phyloP scores from a whole-genome alignment of 2,113 vertebrate genomes.

The Tricholaema leucomelas region DNA sequence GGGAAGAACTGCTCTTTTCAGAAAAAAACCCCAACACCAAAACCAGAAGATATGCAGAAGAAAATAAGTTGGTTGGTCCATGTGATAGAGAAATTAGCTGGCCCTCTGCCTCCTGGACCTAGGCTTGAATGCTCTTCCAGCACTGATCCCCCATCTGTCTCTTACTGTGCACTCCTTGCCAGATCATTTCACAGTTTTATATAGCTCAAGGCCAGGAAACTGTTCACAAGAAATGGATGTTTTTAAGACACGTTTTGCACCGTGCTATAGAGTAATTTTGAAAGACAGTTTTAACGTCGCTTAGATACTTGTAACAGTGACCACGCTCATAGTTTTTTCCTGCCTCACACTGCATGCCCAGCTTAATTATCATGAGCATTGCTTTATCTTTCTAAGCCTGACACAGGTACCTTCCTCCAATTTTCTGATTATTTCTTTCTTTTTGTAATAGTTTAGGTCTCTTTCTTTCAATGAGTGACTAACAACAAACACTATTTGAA shows the following conservation, averaged over 20 bases:
- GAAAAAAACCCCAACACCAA: not conserved
- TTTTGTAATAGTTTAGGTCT: not conserved
- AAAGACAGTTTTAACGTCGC: not conserved
- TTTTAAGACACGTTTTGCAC: not conserved
- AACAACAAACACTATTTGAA: not conserved
- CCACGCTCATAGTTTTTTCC: not conserved
- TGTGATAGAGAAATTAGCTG: not conserved
- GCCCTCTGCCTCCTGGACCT: not conserved
- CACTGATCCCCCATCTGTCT: constrained; percentile 39
- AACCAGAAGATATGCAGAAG: not conserved
- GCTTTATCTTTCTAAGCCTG: not conserved
- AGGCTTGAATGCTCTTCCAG: constrained; percentile 27
- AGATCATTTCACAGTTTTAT: constrained; percentile 41
- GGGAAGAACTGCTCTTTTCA: not conserved
- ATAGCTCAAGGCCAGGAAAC: constrained; percentile 2
- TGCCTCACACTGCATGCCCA: not conserved
- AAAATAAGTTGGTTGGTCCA: not conserved
- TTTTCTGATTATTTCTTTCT: not conserved
- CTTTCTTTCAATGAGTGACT: not conserved
- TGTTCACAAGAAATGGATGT: not conserved
- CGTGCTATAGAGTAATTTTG: not conserved
- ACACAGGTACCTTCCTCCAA: not conserved
- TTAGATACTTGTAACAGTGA: not conserved
- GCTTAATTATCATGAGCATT: not conserved
- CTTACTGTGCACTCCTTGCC: not conserved